A percentile compares a stretch with the other conserved stretches of the same genome.
Conservation (phyloP, 1,140 invertebrate species). For the Diabrotica undecimpunctata region DNA sequence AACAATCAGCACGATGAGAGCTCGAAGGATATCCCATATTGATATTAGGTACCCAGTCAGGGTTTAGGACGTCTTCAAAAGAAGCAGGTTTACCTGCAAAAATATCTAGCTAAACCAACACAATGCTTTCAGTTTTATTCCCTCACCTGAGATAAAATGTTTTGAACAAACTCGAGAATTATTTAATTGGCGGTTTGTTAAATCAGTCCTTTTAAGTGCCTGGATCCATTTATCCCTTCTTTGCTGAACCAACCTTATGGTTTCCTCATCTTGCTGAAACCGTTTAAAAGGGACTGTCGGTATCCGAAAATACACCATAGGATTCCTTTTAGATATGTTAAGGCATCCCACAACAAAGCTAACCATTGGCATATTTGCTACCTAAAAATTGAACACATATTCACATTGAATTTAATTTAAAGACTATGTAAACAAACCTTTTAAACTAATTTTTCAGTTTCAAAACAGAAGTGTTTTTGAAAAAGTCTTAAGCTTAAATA, state of each 20-base stretch:
- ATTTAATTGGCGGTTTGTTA: constrained; percentile 3
- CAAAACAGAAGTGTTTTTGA: too few species aligned
- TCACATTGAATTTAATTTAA: too few species aligned
- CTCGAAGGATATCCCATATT: constrained; percentile 17
- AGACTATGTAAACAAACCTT: too few species aligned
- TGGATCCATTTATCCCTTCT: neutral
- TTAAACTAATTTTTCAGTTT: too few species aligned
- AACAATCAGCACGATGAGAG: too few species aligned
- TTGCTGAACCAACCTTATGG: neutral
- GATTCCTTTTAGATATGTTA: neutral
- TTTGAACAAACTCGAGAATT: neutral
- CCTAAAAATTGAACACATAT: too few species aligned
- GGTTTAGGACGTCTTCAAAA: constrained; percentile 20
- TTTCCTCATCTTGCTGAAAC: neutral
- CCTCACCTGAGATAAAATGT: neutral
- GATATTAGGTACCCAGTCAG: constrained; percentile 19
- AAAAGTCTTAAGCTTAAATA: too few species aligned
- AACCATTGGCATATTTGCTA: too few species aligned
- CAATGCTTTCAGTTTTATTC: neutral
- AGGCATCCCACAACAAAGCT: too few species aligned
- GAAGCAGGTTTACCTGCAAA: constrained; percentile 22
- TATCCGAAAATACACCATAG: neutral
- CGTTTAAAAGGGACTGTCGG: neutral
- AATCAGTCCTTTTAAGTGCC: neutral
- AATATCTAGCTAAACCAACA: neutral